Base-by-base conservation (phyloP, 2,113 vertebrate genomes). In the Ictalurus furcatus region DNA sequence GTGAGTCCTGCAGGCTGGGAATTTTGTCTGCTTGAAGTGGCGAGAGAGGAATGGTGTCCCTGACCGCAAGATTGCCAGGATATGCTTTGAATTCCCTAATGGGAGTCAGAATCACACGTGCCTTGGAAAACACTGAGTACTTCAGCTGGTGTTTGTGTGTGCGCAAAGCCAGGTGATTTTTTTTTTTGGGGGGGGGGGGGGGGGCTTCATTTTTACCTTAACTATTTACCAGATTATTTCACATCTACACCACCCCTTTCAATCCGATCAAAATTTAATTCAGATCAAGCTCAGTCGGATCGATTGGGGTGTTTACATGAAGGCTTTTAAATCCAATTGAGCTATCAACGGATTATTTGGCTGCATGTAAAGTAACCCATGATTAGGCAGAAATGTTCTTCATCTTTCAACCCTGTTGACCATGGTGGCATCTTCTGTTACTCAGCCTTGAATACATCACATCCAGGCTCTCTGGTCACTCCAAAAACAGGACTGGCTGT, bases 11-110 rank as follows among this genome's bases (percentile, higher is more conserved):
- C 93, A 89, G 93, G 92, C 91, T 88, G 91, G 90, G 92, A 94
- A 93, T 90, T 93, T 90, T 88, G 85, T 37, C 58, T 88, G 90
- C 92, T 94, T 95, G 93, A 95, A 94, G 95, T 95, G 95, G 95
- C 90, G 90, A 82, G 88, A 71, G 89, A 93, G 93, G 93, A 94
- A 95, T 94, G 93, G 90, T 89, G 86, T 92, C 89, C 28, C 85
- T 71, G 90, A 88, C 89, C 91, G 21, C 91, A 90, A 90, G 58
- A 90, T 87, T 91, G 87, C 89, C 80, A 76, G 89, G 81, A 90
- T 88, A 89, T 86, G 85, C 88, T 85, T 89, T 91, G 81, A 89
- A 87, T 91, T 73, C 65, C 58, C 61, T 87, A 91, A 91, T 89
- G 73, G 73, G 80, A 88, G 56, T 89, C 79, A 90, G 87, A 89